Conservation (phyloP, 2,888 invertebrate species). For the Cecidostiba fungosa region DNA sequence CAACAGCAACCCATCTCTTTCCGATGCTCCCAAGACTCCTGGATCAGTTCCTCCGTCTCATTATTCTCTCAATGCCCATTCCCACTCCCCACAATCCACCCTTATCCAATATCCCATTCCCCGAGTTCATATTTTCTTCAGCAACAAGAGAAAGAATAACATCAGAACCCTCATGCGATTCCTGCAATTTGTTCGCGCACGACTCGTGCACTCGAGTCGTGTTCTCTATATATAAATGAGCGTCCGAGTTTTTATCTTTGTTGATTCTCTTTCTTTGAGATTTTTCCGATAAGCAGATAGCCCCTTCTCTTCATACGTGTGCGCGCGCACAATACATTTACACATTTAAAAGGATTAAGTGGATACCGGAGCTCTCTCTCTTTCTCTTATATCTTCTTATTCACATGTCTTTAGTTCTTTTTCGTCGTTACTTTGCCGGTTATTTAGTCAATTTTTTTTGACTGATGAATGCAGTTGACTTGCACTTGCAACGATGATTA, state of each 20-base stretch:
- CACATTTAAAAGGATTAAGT: constrained; percentile 49
- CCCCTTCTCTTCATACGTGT: constrained; percentile 52
- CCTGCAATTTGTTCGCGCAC: constrained; percentile 58
- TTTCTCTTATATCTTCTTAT: background rate
- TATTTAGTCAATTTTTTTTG: constrained; percentile 16
- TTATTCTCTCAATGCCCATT: constrained; percentile 65
- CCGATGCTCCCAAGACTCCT: constrained; percentile 62
- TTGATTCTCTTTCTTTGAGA: constrained; percentile 61
- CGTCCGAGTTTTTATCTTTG: constrained; percentile 76
- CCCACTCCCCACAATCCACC: constrained; percentile 65
- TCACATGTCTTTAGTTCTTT: constrained; percentile 17
- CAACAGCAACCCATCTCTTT: constrained; percentile 39
- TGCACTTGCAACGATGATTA: constrained; percentile 13
- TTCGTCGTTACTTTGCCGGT: constrained; percentile 7
- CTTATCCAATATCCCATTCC: constrained; percentile 55
- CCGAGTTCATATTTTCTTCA: constrained; percentile 27
- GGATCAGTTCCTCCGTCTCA: constrained; percentile 70
- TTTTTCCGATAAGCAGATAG: constrained; percentile 66
- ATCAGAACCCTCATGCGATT: constrained; percentile 51
- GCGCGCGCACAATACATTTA: constrained; percentile 63
- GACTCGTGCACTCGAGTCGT: constrained; percentile 58
- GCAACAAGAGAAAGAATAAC: constrained; percentile 36
- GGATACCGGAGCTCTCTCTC: constrained; percentile 28
- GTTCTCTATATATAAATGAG: constrained; percentile 68
- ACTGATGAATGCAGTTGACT: background rate